Conservation (phyloP, 2,888 invertebrate genomes). For the Cryptocheilus praepositus region DNA sequence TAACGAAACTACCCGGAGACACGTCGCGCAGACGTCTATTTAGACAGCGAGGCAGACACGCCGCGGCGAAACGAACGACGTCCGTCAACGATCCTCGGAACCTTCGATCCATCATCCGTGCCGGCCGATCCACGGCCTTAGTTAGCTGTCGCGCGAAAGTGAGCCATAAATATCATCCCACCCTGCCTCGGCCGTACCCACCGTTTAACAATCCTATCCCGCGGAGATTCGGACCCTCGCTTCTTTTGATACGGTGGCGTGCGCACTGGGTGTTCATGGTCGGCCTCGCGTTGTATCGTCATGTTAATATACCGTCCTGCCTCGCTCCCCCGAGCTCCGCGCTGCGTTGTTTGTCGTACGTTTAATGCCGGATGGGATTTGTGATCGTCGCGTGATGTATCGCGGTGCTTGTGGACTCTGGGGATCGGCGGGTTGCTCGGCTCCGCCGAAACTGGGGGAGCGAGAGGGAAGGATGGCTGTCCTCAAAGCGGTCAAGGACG, state of each 20-base stretch:
- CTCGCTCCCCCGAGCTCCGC: constrained; percentile 21
- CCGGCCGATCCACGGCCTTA: constrained; percentile 4
- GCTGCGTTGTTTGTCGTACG: constrained; percentile 44
- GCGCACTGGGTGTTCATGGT: constrained; percentile 4
- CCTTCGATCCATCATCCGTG: constrained; percentile 16
- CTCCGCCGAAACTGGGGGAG: constrained; percentile 49
- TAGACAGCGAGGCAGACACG: not conserved
- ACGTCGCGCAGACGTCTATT: no score
- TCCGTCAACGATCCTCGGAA: constrained; percentile 7
- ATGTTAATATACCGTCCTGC: no score
- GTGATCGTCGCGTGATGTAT: constrained; percentile 69
- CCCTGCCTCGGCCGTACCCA: not conserved
- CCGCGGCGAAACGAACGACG: constrained; percentile 7
- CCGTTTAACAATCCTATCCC: constrained; percentile 17
- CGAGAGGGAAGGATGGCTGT: constrained; percentile 26
- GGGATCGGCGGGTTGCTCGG: constrained; percentile 57
- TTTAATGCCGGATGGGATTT: constrained; percentile 59
- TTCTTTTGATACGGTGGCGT: constrained; percentile 47
- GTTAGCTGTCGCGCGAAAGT: constrained; percentile 40
- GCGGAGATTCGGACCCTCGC: constrained; percentile 33
- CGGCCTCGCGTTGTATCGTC: no score
- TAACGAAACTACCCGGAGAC: no score
- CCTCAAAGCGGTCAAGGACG: constrained; percentile 48
- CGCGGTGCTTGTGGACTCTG: constrained; percentile 60
- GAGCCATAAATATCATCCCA: constrained; percentile 50